Evolutionary conservation across 1,140 invertebrate genomes (phyloP).

Genomic region (Anoplolepis gracilipes): DNA sequence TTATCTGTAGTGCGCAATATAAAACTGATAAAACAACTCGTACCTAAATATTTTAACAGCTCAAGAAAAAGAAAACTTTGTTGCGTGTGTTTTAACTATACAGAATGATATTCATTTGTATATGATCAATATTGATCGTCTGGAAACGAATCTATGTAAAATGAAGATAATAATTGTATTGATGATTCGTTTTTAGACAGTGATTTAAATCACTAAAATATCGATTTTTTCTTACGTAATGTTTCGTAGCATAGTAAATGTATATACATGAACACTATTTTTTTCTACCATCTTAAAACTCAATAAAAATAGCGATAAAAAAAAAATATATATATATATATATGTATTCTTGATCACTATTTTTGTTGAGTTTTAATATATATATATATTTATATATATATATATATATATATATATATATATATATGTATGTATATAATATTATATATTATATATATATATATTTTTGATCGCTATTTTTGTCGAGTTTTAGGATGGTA

Average conservation of each 20-base stretch:
- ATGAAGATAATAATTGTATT: conserved; percentile 3
- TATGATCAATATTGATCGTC: neutral
- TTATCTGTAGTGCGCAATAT: neutral
- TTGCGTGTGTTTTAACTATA: neutral
- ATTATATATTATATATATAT: too few species aligned
- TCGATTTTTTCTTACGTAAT: neutral
- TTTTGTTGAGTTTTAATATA: too few species aligned
- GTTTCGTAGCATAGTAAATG: neutral
- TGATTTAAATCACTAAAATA: neutral
- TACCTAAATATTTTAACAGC: neutral
- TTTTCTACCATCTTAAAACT: neutral
- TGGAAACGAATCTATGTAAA: neutral
- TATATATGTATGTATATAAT: too few species aligned
- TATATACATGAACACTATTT: neutral
- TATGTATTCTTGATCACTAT: too few species aligned
- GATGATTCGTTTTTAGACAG: neutral
- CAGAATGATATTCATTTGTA: conserved; percentile 11
- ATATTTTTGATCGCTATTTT: too few species aligned
- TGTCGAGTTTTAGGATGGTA: too few species aligned
- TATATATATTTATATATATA: too few species aligned
- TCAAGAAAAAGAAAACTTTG: neutral
- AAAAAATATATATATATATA: neutral
- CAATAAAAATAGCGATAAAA: neutral
- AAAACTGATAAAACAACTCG: neutral
- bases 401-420: too few species aligned